Evolutionary conservation across 2,888 invertebrate genomes (phyloP), one percentile per base, ranked within the genome.

Genomic region (Hoplodrina ambigua): DNA sequence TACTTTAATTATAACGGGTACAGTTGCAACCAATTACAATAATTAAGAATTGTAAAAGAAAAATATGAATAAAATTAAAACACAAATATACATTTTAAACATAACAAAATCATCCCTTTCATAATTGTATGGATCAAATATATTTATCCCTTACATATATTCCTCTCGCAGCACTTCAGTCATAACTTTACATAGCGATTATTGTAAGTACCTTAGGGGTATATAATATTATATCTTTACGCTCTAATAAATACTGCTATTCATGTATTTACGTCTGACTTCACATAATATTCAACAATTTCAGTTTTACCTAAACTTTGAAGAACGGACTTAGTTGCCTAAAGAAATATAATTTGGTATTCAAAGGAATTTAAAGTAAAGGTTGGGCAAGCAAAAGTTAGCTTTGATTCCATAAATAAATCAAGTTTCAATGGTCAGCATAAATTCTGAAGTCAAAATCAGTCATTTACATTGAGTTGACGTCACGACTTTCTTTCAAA

Each of bases 291-390:
- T 55, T 70, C 49, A 72, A 67, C 54, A 33, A 57, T 57, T 71
- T 65, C 33, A 75, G 13, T 46, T 61, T 61, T 69, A 53, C 49
- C n/a, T 63, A 25, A 70, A 82, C 66, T 78, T 79, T 60, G 66
- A 68, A 62, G 54, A 20, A 50, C 30, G 33, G 30, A 57, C 37
- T 57, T 56, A 54, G 58, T 53, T n/a, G 19, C 56, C 57, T 57
- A 66, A 75, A 76, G 62, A 73, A 72, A 79, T 72, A 76, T 66
- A 66, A 55, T 58, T 72, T 58, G 19, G 2, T 64, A 67, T 71
- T 72, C 69, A 75, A 70, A 72, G 57, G 50, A 69, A 68, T 64
- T 69, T 57, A n/a, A 70, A 56, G 25, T 67, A 55, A 72, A 72
- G 53, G 62, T 71, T 63, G 25, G 46, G 25, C 44, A 55, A 55